Percentiles rank a stretch among this genome's conserved stretches.
These are phyloP conservation scores for Recurvirostra avosetta DNA, from an alignment of 2,113 vertebrate species.

Conservation along the genomic window DNA sequence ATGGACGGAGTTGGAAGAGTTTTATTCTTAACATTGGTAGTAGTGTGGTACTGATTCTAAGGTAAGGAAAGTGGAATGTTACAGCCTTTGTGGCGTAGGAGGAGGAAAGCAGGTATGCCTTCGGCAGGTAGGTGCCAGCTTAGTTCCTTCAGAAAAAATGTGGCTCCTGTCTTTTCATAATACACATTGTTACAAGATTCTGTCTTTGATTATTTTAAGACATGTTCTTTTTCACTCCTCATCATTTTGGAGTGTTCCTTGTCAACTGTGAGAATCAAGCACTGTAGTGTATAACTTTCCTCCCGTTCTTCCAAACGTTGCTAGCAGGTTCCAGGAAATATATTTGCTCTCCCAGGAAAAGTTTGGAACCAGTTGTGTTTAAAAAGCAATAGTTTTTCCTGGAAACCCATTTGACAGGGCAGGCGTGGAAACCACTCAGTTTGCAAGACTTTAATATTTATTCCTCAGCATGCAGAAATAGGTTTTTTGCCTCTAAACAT, in stretches of 20 bases:
- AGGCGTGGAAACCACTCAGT: background rate
- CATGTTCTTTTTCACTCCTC: background rate
- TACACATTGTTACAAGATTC: background rate
- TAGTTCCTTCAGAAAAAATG: background rate
- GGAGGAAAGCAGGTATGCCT: background rate
- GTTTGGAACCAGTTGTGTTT: conserved; percentile 46
- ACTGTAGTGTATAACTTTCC: background rate
- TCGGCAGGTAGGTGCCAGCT: background rate
- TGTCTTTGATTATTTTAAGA: background rate
- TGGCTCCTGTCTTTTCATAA: background rate
- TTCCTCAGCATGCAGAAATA: background rate
- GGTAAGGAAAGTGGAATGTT: background rate
- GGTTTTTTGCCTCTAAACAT: background rate
- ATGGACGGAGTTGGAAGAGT: background rate
- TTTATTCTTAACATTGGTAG: background rate
- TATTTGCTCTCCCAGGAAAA: conserved; percentile 32
- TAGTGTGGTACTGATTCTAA: background rate
- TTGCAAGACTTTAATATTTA: background rate
- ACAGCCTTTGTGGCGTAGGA: background rate
- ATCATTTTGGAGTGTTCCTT: background rate
- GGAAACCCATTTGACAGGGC: background rate
- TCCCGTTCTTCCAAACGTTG: background rate
- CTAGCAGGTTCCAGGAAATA: conserved; percentile 47
- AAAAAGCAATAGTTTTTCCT: conserved; percentile 42
- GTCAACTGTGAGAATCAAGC: background rate